Evolutionary conservation across 1,140 invertebrate genomes (phyloP), one percentile per base, ranked within the genome.

Genomic region (Drosophila murphyi): DNA sequence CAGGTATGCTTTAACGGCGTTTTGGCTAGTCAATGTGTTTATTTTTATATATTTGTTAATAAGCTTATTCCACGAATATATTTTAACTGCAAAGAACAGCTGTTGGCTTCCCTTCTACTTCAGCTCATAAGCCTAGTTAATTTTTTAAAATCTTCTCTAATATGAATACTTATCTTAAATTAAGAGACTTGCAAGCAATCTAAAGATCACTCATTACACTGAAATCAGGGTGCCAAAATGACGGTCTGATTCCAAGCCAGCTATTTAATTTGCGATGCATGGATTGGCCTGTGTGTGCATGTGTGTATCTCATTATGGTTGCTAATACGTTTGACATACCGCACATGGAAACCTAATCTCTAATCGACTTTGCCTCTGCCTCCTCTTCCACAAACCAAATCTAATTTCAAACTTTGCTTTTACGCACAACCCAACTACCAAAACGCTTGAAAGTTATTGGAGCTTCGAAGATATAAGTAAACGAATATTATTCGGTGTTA

Each of bases 311-410:
- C 32, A 31, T 43, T 70, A 61, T 31, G 31, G 20, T 34, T 65
- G 47, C 28, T 72, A 72, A 67, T 72, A 72, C 70, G 47, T 59
- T 69, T 74, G 43, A 56, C 47, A 59, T 51, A 28, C 45, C 50
- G 31, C 51, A 69, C 41, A 69, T 62, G 50, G 51, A 62, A 69
- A 69, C 69, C 65, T 50, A 41, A 51, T 55, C 43, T 69, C 57
- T 61, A 73, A 69, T 73, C 64, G 64, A 69, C 65, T 60, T 55
- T 65, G 5, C 48, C 29, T 32, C 10, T 5, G 5, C 6, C 47
- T 32, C 47, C 31, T 20, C 31, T 7, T 4, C 1, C 54, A n/a
- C 34, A 32, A 1, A 50, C 37, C 47, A 37, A 60, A 60, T 60
- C 32, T 12, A 35, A 37, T 4, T 43, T 37, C 52, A 28, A 57